Evolutionary conservation across 1,140 invertebrate genomes (phyloP).

Genomic region (Rhizoglyphus robini): DNA sequence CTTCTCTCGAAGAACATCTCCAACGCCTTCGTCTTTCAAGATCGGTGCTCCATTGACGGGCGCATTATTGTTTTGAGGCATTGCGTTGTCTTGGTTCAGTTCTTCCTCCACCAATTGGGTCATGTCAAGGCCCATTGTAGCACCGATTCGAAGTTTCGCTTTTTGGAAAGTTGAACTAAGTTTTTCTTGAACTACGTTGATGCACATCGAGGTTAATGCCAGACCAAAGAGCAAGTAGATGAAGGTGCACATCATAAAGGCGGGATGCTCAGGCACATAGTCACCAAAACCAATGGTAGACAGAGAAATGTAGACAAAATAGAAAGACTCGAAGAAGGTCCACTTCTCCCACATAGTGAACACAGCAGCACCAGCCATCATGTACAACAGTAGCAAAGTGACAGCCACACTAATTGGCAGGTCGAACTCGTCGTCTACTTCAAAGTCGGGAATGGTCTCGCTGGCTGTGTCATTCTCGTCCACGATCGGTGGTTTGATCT

Average conservation of each 20-base stretch:
- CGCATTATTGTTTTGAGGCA: too few relatives aligned
- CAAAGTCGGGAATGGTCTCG: slow-evolving; percentile 23
- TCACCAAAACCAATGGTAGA: slow-evolving; percentile 88
- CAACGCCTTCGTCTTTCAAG: slow-evolving; percentile 18
- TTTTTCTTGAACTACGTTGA: slow-evolving; percentile 80
- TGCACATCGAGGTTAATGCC: slow-evolving; percentile 88
- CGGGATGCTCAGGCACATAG: slow-evolving; percentile 67
- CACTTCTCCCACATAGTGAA: slow-evolving; percentile 66
- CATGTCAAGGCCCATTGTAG: slow-evolving; percentile 63
- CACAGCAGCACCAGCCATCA: slow-evolving; percentile 61
- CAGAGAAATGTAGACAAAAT: slow-evolving; percentile 88
- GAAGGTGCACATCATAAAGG: slow-evolving; percentile 82
- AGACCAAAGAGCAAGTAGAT: slow-evolving; percentile 85
- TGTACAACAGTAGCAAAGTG: slow-evolving; percentile 62
- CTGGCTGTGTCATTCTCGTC: background rate
- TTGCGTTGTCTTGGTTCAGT: background rate
- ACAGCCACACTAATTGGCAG: slow-evolving; percentile 73
- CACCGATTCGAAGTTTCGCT: slow-evolving; percentile 67
- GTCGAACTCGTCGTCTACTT: slow-evolving; percentile 80
- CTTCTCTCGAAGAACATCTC: slow-evolving; percentile 15
- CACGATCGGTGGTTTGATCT: slow-evolving; percentile 21
- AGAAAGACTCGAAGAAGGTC: slow-evolving; percentile 74
- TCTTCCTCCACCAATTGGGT: slow-evolving; percentile 42
- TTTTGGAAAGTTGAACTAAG: slow-evolving; percentile 65
- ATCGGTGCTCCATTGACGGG: slow-evolving; percentile 2